Evolutionary conservation across 2,113 vertebrate species (phyloP).

Genomic region (Noturus placidus): DNA sequence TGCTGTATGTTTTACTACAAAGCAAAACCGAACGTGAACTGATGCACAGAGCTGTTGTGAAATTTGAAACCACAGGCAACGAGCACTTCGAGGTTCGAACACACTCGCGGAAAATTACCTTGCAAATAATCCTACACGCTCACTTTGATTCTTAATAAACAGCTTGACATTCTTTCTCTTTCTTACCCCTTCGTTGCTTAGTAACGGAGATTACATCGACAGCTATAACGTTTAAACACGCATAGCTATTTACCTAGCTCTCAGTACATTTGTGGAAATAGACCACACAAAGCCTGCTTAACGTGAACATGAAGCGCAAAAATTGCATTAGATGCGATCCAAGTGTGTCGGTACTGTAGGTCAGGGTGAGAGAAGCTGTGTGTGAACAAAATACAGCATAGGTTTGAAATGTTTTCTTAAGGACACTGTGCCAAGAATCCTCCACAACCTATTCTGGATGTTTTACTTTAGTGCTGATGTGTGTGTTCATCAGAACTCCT

Average conservation of each 20-base stretch:
- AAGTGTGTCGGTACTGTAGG: constrained; percentile 25
- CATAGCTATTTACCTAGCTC: not conserved
- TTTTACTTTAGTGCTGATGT: constrained; percentile 51
- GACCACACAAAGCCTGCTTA: not conserved
- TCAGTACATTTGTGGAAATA: too few species aligned
- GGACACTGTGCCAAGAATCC: constrained; percentile 75
- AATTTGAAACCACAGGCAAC: not conserved
- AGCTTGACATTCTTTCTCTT: too few species aligned
- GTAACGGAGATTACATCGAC: not conserved
- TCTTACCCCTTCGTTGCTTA: not conserved
- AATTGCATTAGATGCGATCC: not conserved
- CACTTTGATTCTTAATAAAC: constrained; percentile 8
- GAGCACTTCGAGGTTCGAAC: not conserved
- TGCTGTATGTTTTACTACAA: not conserved
- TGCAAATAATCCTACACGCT: not conserved
- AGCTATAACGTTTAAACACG: not conserved
- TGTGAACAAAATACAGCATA: constrained; percentile 53
- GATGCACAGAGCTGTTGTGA: constrained; percentile 1
- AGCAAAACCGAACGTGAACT: not conserved
- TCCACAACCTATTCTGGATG: constrained; percentile 73
- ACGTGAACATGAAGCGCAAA: not conserved
- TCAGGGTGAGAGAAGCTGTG: constrained; percentile 55
- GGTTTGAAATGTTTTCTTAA: constrained; percentile 68
- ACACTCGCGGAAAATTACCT: not conserved
- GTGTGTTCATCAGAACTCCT: constrained; percentile 51